A percentile compares a stretch with the other conserved stretches of the same genome.
Evolutionary conservation across 2,797 vertebrate species (phyloP).

Genomic region (Kryptopterus vitreolus): DNA sequence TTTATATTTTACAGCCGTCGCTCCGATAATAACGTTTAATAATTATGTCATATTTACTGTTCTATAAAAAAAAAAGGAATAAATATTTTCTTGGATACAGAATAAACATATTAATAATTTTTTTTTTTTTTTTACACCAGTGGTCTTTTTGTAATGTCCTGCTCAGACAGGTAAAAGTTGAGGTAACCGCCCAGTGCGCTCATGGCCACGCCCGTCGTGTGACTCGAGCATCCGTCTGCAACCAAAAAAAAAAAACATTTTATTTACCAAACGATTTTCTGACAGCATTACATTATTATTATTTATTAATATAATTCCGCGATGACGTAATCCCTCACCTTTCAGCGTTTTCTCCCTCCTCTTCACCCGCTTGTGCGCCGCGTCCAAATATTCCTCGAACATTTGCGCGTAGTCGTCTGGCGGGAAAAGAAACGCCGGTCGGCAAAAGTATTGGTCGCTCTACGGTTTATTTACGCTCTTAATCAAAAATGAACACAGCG

Average conservation of each 20-base stretch:
- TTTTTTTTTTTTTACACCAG: slow-evolving; percentile 50
- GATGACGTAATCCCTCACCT: no score
- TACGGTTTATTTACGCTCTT: no score
- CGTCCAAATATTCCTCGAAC: slow-evolving; percentile 74
- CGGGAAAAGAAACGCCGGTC: slow-evolving; percentile 48
- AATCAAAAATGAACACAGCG: no score
- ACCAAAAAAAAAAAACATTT: neutral
- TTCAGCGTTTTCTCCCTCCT: slow-evolving; percentile 75
- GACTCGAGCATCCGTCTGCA: slow-evolving; percentile 83
- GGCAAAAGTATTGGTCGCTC: no score
- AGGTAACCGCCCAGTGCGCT: slow-evolving; percentile 82
- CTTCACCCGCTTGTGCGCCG: slow-evolving; percentile 73
- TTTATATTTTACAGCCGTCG: neutral
- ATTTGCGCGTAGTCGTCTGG: slow-evolving; percentile 70
- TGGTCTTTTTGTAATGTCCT: slow-evolving; percentile 80
- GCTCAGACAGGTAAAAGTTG: slow-evolving; percentile 75
- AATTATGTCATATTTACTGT: neutral
- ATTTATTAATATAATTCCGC: no score
- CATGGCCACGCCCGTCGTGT: slow-evolving; percentile 80
- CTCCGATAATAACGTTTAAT: neutral
- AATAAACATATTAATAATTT: slow-evolving; percentile 29
- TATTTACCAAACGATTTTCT: neutral
- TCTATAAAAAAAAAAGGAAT: slow-evolving; percentile 25
- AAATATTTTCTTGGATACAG: slow-evolving; percentile 51
- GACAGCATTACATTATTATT: no score